Evolutionary conservation across 2,888 invertebrate species (phyloP), one percentile per base, ranked within the genome.

Genomic region (Drosophila subquinaria): DNA sequence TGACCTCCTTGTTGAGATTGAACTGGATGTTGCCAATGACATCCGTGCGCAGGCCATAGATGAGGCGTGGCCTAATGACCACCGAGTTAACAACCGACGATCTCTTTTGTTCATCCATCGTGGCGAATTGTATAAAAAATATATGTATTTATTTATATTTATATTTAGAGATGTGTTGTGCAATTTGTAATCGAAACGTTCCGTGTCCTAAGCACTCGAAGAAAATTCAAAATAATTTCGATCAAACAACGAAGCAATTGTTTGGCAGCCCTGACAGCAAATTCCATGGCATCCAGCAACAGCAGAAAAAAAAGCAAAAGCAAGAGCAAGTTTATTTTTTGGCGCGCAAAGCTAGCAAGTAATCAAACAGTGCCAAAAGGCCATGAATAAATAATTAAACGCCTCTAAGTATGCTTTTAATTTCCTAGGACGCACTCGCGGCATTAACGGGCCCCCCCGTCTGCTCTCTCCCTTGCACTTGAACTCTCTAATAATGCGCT

Each of bases 21-120:
- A 95, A 97, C 90, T 96, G 95, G 6, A 95, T 95, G 92, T 97
- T 97, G 64, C 95, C 95, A 80, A 94, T 93, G 69, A 95, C 91
- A 78, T 92, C 91, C 1, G 85, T 89, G 15, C 93, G 90, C 38
- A 93, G 60, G 4, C 93, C 93, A 66, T 92, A 93, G 20, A 93
- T 92, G 50, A 90, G 90, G 56, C 90, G 91, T 1, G 93, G 93
- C 23, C 90, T 86, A 42, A 93, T 90, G 9, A 79, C 73, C 30
- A 93, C 91, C 27, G 88, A 78, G 38, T 78, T 68, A 2, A n/a
- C 40, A 15, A 33, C 0, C 5, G 68, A 60, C 1, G 67, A 0
- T 2, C 84, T 53, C 23, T 76, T 74, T n/a, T 33, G 17, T 1
- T 90, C 87, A 3, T 88, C 87, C 84, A 85, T 85, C 27, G 36